phyloP scores from a whole-genome alignment of 2,113 vertebrate genomes.

The Microcebus griseorufus region DNA sequence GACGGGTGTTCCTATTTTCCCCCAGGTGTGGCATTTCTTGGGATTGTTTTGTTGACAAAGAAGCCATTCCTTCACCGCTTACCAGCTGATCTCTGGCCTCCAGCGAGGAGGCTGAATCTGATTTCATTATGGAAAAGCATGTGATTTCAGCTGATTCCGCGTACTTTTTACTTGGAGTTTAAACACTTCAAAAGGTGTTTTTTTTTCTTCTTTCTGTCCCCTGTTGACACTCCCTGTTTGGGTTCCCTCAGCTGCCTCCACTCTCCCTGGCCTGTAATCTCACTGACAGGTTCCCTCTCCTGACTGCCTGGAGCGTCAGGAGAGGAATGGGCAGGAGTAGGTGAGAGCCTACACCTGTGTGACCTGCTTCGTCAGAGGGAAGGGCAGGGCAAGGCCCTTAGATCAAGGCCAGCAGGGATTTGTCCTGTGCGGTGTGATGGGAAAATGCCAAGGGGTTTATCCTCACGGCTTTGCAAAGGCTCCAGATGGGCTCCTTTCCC shows the following conservation, averaged over 20 bases:
- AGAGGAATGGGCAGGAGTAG: neutral
- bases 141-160: neutral
- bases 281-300: neutral
- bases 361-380: rapidly evolving
- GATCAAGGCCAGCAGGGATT: rapidly evolving
- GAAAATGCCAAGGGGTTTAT: neutral
- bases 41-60: neutral
- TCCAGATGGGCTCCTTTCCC: neutral
- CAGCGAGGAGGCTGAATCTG: neutral
- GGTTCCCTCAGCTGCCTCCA: neutral
- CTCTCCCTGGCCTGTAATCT: neutral
- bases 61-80: neutral
- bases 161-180: neutral
- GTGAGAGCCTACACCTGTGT: neutral
- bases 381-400: neutral
- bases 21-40: neutral
- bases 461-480: neutral
- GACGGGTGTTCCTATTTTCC: neutral
- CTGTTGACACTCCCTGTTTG: neutral
- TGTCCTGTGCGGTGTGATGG: rapidly evolving
- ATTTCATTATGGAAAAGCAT: neutral
- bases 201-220: neutral
- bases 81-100: neutral
- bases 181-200: neutral
- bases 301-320: too few relatives aligned